Evolutionary conservation across 2,797 vertebrate genomes (phyloP).

Genomic region (Oreonectes daqikongensis): DNA sequence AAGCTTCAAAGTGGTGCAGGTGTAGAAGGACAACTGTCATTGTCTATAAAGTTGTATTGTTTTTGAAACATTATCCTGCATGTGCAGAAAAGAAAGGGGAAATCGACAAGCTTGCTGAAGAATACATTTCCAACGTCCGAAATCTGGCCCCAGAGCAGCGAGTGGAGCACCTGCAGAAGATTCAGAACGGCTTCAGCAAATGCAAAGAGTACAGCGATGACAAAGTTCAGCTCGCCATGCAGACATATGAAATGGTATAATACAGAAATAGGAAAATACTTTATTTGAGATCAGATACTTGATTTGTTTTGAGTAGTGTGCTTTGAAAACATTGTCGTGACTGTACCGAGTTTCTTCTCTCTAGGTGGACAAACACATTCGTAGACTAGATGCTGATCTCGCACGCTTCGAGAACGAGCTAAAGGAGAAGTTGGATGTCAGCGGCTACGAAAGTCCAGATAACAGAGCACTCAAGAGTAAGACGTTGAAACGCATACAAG

Average conservation of each 20-base stretch:
- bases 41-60: neutral
- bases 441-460: constrained; percentile 85
- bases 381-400: constrained; percentile 92
- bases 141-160: constrained; percentile 84
- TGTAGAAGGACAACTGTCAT: neutral
- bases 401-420: constrained; percentile 95
- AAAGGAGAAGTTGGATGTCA: constrained; percentile 95
- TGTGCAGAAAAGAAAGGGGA: constrained; percentile 93
- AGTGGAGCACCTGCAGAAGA: constrained; percentile 91
- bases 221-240: constrained; percentile 98
- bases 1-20: neutral
- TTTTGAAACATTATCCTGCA: neutral
- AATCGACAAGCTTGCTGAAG: constrained; percentile 90
- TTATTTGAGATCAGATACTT: too few species aligned
- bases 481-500: constrained; percentile 30
- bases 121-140: constrained; percentile 88
- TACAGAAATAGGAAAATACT: too few species aligned
- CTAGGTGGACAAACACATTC: constrained; percentile 97
- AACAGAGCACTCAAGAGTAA: constrained; percentile 86
- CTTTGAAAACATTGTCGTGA: too few species aligned
- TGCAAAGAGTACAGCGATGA: constrained; percentile 97
- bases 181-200: constrained; percentile 91
- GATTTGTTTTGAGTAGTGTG: too few species aligned
- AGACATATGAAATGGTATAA: constrained; percentile 95
- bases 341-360: neutral